A percentile compares a stretch with the other conserved stretches of the same genome.
phyloP scores from a whole-genome alignment of 2,888 invertebrate genomes.

The Trichogramma evanescens region DNA sequence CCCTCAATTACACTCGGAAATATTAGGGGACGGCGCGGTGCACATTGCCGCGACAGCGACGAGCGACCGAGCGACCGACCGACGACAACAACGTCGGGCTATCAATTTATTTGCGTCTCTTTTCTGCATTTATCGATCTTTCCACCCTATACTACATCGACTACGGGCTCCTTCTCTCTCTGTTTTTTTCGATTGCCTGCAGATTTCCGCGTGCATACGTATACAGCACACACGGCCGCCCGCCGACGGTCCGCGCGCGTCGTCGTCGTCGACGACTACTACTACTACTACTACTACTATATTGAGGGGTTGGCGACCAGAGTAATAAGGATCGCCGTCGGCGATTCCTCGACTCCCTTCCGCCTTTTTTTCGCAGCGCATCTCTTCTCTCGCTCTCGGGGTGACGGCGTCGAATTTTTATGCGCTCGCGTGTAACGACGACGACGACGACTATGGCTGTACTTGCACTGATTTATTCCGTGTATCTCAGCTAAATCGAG shows the following conservation, averaged over 20 bases:
- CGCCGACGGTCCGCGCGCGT: slow-evolving; percentile 1
- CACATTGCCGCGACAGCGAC: slow-evolving; percentile 32
- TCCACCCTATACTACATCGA: slow-evolving; percentile 13
- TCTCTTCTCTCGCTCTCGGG: too few relatives aligned
- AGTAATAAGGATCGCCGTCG: slow-evolving; percentile 1
- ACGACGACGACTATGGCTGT: too few relatives aligned
- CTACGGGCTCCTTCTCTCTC: neutral
- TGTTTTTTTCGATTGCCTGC: neutral
- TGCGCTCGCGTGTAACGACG: too few relatives aligned
- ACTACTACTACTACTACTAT: slow-evolving; percentile 2
- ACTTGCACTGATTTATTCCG: too few relatives aligned
- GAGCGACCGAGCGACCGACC: too few relatives aligned
- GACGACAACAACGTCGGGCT: slow-evolving; percentile 20
- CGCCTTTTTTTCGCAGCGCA: neutral
- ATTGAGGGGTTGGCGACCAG: neutral
- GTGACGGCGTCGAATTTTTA: too few relatives aligned
- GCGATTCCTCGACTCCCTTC: neutral
- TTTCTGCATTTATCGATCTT: slow-evolving; percentile 23
- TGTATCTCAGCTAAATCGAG: too few relatives aligned
- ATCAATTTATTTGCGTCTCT: slow-evolving; percentile 45
- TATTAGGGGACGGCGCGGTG: slow-evolving; percentile 48
- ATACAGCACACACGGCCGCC: too few relatives aligned
- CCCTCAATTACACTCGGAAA: slow-evolving; percentile 49
- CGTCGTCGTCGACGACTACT: slow-evolving; percentile 1
- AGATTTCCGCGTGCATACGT: slow-evolving; percentile 1